Percentiles rank a stretch among this genome's conserved stretches.
Evolutionary conservation across 1,140 invertebrate species (phyloP).

Genomic region (Aphis craccivora): DNA sequence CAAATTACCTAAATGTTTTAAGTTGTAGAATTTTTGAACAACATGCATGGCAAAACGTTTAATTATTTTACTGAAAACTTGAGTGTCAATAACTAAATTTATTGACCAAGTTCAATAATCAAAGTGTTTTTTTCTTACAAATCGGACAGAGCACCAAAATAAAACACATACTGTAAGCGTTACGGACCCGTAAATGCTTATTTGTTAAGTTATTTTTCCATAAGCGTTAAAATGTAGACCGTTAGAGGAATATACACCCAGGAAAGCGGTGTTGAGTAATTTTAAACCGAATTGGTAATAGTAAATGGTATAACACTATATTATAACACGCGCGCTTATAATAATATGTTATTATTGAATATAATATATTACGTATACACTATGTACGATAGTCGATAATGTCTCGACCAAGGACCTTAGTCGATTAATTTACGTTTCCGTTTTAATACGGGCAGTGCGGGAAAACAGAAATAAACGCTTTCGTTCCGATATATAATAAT

Average conservation of each 20-base stretch:
- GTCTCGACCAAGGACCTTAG: neutral
- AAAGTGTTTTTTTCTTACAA: neutral
- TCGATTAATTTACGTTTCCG: neutral
- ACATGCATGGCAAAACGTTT: neutral
- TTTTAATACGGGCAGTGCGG: neutral
- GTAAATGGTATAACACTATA: neutral
- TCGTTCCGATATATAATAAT: neutral
- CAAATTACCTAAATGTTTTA: too few species aligned
- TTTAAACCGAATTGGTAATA: neutral
- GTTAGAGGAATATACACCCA: neutral
- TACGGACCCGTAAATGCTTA: neutral
- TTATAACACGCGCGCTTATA: neutral
- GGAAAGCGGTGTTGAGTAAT: neutral
- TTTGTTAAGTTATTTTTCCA: neutral
- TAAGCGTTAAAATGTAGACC: neutral
- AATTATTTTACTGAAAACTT: neutral
- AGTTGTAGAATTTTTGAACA: neutral
- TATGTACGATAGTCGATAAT: neutral
- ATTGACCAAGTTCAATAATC: neutral
- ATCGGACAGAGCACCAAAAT: neutral
- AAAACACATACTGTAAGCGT: neutral
- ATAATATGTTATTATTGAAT: neutral
- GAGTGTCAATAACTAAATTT: neutral
- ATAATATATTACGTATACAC: neutral
- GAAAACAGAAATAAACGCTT: constrained; percentile 7